These are phyloP conservation scores for Periplaneta americana DNA, from an alignment of 1,140 invertebrate genomes.

Conservation along the genomic window DNA sequence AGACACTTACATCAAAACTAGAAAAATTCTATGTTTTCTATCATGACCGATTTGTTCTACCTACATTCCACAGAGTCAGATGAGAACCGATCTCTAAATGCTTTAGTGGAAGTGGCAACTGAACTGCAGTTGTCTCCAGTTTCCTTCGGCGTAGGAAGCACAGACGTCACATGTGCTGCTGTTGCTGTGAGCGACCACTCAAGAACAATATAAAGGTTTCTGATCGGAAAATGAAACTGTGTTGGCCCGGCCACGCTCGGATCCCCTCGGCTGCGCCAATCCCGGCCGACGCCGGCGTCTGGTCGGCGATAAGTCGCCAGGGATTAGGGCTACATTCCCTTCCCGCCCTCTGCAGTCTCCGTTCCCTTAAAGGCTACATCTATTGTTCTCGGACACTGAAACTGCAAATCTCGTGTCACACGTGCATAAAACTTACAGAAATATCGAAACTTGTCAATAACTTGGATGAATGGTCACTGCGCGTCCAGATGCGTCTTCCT, in stretches of 20 bases:
- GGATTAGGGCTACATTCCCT: neutral
- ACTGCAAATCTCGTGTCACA: neutral
- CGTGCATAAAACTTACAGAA: neutral
- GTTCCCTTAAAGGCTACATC: neutral
- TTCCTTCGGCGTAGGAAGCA: no score
- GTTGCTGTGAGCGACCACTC: neutral
- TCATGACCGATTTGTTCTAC: no score
- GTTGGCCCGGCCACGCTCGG: neutral
- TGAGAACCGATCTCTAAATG: no score
- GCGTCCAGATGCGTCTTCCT: no score
- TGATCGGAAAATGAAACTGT: neutral
- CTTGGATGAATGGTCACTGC: no score
- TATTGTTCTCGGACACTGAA: neutral
- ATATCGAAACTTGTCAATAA: neutral
- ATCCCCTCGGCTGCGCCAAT: neutral
- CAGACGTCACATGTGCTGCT: neutral
- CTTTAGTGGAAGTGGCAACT: no score
- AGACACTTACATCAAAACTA: no score
- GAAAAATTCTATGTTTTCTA: no score
- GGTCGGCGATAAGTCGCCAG: neutral
- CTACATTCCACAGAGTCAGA: no score
- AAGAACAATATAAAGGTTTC: neutral
- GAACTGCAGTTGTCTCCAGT: no score
- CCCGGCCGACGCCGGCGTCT: neutral
- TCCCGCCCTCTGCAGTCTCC: neutral